Conservation (phyloP, 2,113 vertebrate genomes). For the Ornithorhynchus anatinus region DNA sequence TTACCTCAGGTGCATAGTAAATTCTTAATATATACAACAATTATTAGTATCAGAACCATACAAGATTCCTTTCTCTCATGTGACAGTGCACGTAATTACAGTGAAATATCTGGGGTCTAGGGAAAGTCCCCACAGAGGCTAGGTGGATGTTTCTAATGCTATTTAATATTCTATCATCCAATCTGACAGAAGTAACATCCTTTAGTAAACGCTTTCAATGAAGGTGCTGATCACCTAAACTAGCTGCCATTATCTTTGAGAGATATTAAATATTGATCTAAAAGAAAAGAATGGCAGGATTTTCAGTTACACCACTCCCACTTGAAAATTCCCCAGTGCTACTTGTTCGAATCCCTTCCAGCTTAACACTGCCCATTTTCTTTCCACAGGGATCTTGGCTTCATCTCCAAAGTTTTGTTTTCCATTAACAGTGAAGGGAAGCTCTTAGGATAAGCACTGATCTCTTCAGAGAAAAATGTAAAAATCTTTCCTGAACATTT, state of each 20-base stretch:
- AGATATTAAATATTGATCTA: background rate
- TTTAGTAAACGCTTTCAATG: constrained; percentile 3
- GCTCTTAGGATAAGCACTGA: background rate
- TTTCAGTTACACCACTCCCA: too few species aligned
- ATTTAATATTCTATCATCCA: background rate
- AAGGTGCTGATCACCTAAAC: constrained; percentile 6
- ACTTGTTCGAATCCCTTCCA: background rate
- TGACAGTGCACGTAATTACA: too few species aligned
- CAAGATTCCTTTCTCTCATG: too few species aligned
- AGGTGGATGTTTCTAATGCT: too few species aligned
- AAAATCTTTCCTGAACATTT: background rate
- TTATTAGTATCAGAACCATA: too few species aligned
- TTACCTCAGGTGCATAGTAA: too few species aligned
- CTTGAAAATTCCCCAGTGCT: background rate
- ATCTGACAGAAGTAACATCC: constrained; percentile 14
- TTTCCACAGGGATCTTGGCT: background rate
- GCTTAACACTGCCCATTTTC: background rate
- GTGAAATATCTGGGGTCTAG: too few species aligned
- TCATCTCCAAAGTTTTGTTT: background rate
- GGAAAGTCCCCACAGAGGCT: too few species aligned
- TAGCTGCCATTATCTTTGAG: background rate
- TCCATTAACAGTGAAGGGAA: background rate
- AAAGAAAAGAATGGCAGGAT: too few species aligned
- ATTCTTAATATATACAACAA: too few species aligned
- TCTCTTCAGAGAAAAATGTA: background rate